phyloP scores from a whole-genome alignment of 2,888 invertebrate genomes.

The Drosophila prolongata region DNA sequence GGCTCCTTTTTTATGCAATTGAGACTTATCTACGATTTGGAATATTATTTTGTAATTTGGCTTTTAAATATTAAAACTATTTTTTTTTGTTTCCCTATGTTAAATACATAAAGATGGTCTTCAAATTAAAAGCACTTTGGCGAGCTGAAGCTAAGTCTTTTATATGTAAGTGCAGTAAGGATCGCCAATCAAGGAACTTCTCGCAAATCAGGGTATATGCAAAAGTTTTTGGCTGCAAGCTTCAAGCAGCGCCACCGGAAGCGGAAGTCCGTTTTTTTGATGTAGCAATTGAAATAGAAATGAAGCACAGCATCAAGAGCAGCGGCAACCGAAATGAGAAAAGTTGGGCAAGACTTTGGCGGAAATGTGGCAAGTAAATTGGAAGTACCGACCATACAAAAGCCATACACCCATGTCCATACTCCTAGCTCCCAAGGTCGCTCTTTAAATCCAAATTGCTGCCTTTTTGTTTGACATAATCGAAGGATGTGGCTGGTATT shows the following conservation, averaged over 20 bases:
- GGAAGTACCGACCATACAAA: constrained; percentile 36
- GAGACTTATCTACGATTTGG: too few species aligned
- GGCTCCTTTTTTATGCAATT: too few species aligned
- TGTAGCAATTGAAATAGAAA: constrained; percentile 71
- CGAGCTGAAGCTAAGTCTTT: too few species aligned
- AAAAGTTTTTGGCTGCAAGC: constrained; percentile 22
- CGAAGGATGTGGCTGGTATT: constrained; percentile 49
- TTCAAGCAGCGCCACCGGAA: constrained; percentile 64
- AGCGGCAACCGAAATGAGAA: constrained; percentile 63
- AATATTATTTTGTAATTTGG: too few species aligned
- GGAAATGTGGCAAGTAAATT: constrained; percentile 71
- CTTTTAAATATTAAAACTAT: too few species aligned
- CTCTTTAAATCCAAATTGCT: constrained; percentile 70
- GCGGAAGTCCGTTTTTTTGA: constrained; percentile 63
- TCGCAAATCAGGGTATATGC: constrained; percentile 14
- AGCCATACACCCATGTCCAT: constrained; percentile 13
- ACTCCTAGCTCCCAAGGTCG: constrained; percentile 60
- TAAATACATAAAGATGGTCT: too few species aligned
- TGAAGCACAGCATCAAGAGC: constrained; percentile 37
- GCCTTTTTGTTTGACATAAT: constrained; percentile 73
- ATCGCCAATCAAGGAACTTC: constrained; percentile 10
- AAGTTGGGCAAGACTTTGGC: constrained; percentile 55
- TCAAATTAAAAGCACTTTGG: too few species aligned
- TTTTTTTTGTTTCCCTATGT: too few species aligned
- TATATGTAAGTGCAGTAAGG: not conserved